Evolutionary conservation across 2,888 invertebrate genomes (phyloP), one percentile per base, ranked within the genome.

Genomic region (Volucella inanis): DNA sequence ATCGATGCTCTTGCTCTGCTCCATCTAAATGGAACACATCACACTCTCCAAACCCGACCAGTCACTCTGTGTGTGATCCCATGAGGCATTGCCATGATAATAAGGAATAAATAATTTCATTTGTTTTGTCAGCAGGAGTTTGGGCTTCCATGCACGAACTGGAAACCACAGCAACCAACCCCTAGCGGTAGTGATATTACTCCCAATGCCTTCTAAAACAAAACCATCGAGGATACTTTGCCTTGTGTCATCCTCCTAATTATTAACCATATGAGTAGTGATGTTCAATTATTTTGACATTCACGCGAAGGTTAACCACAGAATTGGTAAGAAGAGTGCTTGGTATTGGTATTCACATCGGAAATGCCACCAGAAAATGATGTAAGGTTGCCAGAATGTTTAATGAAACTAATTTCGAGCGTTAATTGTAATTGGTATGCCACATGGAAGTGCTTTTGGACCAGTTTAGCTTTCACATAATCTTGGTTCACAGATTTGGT

Each of bases 251-350:
- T 64, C 57, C 45, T 49, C 71, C 78, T 72, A 65, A 72, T 72
- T 64, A 67, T 79, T 72, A 72, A 79, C 72, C 72, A 14, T 61
- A 61, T 67, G 79, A 72, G 79, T 47, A 72, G 79, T 74, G 65
- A 72, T 67, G 79, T 79, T 74, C 67, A 72, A 72, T 79, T 79
- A 79, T 79, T 79, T 79, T 79, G 79, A 72, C 79, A 67, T 72
- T 72, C 72, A 72, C 72, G 72, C 52, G 64, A 45, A 54, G 79
- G 65, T 61, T 15, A 61, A 61, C 79, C 65, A 45, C 59, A 65
- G 39, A 65, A 47, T 49, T 38, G 47, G 15, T 14, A 14, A 45
- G 45, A n/a, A n/a, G 49, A 41, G 2, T 39, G 31, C 31, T 10
- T 22, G 45, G 10, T 12, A 2, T 41, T 3, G 11, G 62, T 12